phyloP scores from a whole-genome alignment of 2,113 vertebrate genomes.

The Smithornis capensis region DNA sequence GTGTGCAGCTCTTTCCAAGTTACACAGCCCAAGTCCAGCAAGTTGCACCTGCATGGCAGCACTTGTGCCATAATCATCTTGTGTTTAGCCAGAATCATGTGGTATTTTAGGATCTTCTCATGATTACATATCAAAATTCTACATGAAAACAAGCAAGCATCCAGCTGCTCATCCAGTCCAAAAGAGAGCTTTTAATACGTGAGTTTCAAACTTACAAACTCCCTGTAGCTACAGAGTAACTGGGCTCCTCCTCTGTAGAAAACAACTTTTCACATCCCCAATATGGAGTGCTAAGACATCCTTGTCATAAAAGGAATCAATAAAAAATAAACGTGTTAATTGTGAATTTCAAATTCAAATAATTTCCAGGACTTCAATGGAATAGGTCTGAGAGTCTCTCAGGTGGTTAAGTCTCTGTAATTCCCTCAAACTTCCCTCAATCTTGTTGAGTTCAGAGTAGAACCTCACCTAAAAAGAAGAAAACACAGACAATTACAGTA shows the following conservation, averaged over 20 bases:
- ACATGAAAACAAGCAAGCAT: not conserved
- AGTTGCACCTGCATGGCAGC: no score
- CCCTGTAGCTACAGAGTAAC: slow-evolving; percentile 7
- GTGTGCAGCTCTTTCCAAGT: not conserved
- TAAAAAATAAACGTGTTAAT: slow-evolving; percentile 64
- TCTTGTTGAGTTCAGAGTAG: slow-evolving; percentile 90
- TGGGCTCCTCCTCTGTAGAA: not conserved
- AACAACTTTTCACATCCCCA: slow-evolving; percentile 47
- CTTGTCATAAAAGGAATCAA: slow-evolving; percentile 48
- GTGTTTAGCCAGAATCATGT: not conserved
- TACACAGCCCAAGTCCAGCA: not conserved
- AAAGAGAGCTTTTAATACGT: not conserved
- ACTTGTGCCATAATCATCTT: not conserved
- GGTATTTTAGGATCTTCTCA: not conserved
- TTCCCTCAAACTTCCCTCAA: slow-evolving; percentile 86
- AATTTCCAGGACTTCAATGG: slow-evolving; percentile 91
- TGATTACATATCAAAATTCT: not conserved
- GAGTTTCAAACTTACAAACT: not conserved
- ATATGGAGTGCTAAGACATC: slow-evolving; percentile 53
- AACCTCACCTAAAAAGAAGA: slow-evolving; percentile 79
- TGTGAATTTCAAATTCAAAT: slow-evolving; percentile 75
- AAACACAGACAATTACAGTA: not conserved
- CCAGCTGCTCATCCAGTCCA: not conserved
- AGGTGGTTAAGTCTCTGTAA: slow-evolving; percentile 76
- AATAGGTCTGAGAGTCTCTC: slow-evolving; percentile 80